A percentile compares a stretch with the other conserved stretches of the same genome.
Evolutionary conservation across 2,888 invertebrate genomes (phyloP).

Genomic region (Xestia rhomboidea): DNA sequence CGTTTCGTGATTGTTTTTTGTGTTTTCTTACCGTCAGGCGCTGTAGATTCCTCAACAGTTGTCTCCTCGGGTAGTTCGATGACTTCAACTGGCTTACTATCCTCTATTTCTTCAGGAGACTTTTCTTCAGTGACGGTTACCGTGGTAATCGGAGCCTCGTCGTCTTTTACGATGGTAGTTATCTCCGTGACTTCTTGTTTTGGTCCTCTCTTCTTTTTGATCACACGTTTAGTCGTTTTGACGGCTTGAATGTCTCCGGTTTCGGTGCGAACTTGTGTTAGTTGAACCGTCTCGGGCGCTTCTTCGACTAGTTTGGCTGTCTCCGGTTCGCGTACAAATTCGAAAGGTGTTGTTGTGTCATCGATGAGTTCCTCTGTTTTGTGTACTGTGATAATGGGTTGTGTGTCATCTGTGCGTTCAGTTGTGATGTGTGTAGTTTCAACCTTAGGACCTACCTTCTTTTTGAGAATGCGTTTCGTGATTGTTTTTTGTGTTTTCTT

Average conservation of each 20-base stretch:
- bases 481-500: constrained; percentile 67
- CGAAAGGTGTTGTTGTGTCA: neutral
- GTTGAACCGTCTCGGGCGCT: neutral
- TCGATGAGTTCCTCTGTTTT: constrained; percentile 57
- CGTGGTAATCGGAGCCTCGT: constrained; percentile 29
- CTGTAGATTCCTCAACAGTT: constrained; percentile 15
- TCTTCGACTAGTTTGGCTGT: neutral
- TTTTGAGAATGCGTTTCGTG: constrained; percentile 34
- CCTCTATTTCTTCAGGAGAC: constrained; percentile 65
- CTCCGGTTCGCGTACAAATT: constrained; percentile 40
- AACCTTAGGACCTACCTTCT: neutral
- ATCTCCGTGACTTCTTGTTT: constrained; percentile 1
- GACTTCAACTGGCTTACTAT: constrained; percentile 39
- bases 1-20: constrained; percentile 77
- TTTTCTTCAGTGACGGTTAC: constrained; percentile 57
- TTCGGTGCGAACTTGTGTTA: neutral
- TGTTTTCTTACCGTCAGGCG: constrained; percentile 70
- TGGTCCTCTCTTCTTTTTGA: neutral
- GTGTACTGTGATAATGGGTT: constrained; percentile 61
- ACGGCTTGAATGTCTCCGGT: neutral
- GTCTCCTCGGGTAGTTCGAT: constrained; percentile 47
- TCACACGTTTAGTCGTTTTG: neutral
- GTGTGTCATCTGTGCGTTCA: constrained; percentile 50
- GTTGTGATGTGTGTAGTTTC: constrained; percentile 26
- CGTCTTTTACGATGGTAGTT: constrained; percentile 16